Evolutionary conservation across 2,797 vertebrate genomes (phyloP), one percentile per base, ranked within the genome.

Genomic region (Pristis pectinata): DNA sequence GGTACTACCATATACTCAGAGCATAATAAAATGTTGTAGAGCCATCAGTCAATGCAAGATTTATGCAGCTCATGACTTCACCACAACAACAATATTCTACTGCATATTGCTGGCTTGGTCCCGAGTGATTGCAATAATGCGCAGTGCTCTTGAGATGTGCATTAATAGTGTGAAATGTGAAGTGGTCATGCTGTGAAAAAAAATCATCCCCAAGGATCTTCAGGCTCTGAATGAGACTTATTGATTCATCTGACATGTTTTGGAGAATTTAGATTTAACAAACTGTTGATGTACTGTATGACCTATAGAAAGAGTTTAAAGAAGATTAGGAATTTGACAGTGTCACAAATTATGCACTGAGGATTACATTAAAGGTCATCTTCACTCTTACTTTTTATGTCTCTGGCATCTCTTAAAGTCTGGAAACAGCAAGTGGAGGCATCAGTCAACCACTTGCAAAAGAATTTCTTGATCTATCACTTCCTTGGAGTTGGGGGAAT

Each of bases 301-400:
- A 92, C 37, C 64, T 92, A 92, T 44, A 24, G 59, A 27, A 24
- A 37, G 89, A 67, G 61, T 70, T 70, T 22, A 92, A 74, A 74
- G 67, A 72, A 19, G 44, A 74, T 93, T 93, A 72, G 67, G 67
- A 74, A 2, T 74, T 67, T 93, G 41, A 74, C 64, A 70, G 24
- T 93, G 64, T 9, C 92, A 93, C 27, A 41, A 93, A 70, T 93
- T 93, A 74, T 49, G 44, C 70, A 53, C 92, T 74, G 24, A 44
- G 44, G 22, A 41, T 22, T 93, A 24, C 37, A 93, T 44, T 74
- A 74, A 74, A 74, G 27, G 44, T 74, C 92, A 74, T 44, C 0
- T 24, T 72, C 72, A 53, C 70, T 74, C 92, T 53, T 70, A 34
- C 27, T 53, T 64, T 64, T 64, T 64, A 13, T 93, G 34, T 61